These are phyloP conservation scores for Cebus imitator DNA, from an alignment of 2,113 vertebrate genomes.

Conservation along the genomic window DNA sequence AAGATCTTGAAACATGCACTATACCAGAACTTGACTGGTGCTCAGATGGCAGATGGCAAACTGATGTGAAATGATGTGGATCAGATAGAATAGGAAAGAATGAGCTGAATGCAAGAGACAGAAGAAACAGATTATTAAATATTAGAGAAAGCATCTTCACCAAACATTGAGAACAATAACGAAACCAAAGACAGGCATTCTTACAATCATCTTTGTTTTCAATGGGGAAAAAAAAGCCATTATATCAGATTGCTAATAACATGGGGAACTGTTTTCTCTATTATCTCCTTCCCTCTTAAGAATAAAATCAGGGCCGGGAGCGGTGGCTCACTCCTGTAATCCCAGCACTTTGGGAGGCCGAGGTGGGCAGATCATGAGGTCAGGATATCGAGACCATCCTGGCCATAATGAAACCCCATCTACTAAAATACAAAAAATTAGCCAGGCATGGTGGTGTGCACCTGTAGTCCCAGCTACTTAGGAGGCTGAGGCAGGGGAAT, in stretches of 20 bases:
- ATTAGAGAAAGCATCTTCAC: conserved; percentile 70
- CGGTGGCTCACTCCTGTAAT: too few species aligned
- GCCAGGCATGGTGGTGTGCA: too few species aligned
- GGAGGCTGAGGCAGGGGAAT: too few species aligned
- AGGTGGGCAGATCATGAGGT: too few species aligned
- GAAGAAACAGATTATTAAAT: conserved; percentile 84
- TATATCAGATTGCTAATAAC: conserved; percentile 67
- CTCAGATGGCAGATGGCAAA: conserved; percentile 85
- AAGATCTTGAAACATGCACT: conserved; percentile 85
- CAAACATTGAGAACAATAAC: conserved; percentile 61
- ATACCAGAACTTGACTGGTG: conserved; percentile 84
- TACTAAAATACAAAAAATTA: too few species aligned
- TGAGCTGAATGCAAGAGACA: conserved; percentile 86
- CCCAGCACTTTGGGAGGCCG: too few species aligned
- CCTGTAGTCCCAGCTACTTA: too few species aligned
- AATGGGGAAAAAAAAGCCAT: background rate
- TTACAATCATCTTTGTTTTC: conserved; percentile 16
- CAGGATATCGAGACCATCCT: too few species aligned
- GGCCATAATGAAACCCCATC: too few species aligned
- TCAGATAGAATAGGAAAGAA: conserved; percentile 83
- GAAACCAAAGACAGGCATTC: conserved; percentile 72
- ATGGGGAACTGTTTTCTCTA: conserved; percentile 52
- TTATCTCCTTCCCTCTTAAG: conserved; percentile 50
- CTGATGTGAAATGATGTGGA: conserved; percentile 85
- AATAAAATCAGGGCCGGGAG: conserved; percentile 63